A percentile compares a stretch with the other conserved stretches of the same genome.
phyloP scores from a whole-genome alignment of 2,888 invertebrate species.

The Petrolisthes manimaculis region DNA sequence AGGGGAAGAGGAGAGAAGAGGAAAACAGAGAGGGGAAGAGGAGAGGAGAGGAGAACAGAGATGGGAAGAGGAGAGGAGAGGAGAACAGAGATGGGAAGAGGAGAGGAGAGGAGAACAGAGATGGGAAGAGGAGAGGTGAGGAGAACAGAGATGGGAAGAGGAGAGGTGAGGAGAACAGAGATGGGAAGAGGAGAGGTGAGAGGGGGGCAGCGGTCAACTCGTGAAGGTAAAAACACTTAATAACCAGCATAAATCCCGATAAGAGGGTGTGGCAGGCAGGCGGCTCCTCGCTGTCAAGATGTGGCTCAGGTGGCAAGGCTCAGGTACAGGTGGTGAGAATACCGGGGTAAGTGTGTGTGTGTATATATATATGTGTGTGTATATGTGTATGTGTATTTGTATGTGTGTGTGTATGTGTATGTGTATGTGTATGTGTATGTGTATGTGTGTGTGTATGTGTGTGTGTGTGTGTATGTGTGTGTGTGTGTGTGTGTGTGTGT shows the following conservation, averaged over 20 bases:
- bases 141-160: not conserved
- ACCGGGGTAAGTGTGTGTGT: not conserved
- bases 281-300: not conserved
- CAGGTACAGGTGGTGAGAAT: not conserved
- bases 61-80: not conserved
- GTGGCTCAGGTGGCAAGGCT: not conserved
- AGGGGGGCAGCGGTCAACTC: not conserved
- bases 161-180: not conserved
- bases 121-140: too few species aligned
- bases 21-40: not conserved
- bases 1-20: not conserved
- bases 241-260: not conserved
- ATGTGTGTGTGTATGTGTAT: constrained; percentile 10
- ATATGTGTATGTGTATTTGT: not conserved
- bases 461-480: not conserved
- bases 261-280: not conserved
- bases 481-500: not conserved
- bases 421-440: not conserved
- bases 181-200: not conserved
- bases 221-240: not conserved
- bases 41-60: not conserved
- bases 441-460: not conserved
- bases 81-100: too few species aligned
- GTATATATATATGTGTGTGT: not conserved
- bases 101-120: too few species aligned